These are phyloP conservation scores for Hydrocynus forskahlii DNA, from an alignment of 2,797 vertebrate genomes.

Conservation along the genomic window DNA sequence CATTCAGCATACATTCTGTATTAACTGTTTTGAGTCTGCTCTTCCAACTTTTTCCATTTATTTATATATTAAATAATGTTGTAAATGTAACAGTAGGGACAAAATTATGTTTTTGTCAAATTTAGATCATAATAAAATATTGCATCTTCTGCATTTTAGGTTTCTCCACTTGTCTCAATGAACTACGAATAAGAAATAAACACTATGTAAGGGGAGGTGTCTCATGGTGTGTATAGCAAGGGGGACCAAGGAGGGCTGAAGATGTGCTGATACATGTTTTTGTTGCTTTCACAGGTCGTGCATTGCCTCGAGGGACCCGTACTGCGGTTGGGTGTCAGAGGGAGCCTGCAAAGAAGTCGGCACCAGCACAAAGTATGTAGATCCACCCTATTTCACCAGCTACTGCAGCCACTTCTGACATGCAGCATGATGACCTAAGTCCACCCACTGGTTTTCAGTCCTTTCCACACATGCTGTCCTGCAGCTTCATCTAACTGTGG, in stretches of 20 bases:
- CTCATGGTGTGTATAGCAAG: neutral
- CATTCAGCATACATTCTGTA: neutral
- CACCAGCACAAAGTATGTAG: constrained; percentile 85
- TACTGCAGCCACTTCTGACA: neutral
- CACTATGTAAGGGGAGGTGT: neutral
- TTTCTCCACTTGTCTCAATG: neutral
- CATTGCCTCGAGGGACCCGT: constrained; percentile 95
- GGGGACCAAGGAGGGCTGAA: neutral
- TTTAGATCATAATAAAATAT: neutral
- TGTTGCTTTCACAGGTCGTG: constrained; percentile 83
- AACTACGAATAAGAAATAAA: neutral
- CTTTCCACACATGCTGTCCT: neutral
- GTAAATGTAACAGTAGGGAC: too few relatives aligned
- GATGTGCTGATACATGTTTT: constrained; percentile 13
- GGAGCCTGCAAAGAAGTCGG: constrained; percentile 86
- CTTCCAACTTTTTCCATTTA: too few relatives aligned
- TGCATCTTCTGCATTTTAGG: too few relatives aligned
- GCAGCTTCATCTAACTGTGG: constrained; percentile 31
- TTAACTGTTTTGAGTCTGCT: too few relatives aligned
- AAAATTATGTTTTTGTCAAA: neutral
- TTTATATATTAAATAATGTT: too few relatives aligned
- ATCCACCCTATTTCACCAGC: neutral
- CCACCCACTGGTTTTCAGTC: neutral
- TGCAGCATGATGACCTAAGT: constrained; percentile 29
- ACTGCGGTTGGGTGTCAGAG: constrained; percentile 94